A percentile compares a stretch with the other conserved stretches of the same genome.
Evolutionary conservation across 2,113 vertebrate species (phyloP).

Genomic region (Petaurus breviceps): DNA sequence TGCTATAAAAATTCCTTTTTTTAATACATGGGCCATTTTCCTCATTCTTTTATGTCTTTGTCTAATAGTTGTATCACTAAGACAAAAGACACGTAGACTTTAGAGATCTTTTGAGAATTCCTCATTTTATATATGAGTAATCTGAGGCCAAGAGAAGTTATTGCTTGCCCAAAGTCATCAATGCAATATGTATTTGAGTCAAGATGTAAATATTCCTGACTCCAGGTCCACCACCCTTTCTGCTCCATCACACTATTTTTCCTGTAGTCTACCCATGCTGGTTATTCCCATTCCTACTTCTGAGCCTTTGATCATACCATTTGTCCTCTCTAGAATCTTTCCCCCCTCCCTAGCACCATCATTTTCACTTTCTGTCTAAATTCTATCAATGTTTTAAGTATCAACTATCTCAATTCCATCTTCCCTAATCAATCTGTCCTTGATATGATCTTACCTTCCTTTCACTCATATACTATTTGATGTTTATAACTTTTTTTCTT

Average conservation of each 20-base stretch:
- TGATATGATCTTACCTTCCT: neutral
- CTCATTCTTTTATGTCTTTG: neutral
- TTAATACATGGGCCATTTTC: neutral
- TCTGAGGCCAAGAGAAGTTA: neutral
- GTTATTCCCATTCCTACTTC: neutral
- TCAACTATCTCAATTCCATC: neutral
- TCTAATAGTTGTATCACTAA: neutral
- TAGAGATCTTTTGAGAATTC: neutral
- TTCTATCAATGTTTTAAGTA: neutral
- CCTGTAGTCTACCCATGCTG: neutral
- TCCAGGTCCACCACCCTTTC: neutral
- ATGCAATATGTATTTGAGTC: neutral
- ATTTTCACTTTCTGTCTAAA: neutral
- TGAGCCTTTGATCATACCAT: neutral
- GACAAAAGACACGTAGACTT: neutral
- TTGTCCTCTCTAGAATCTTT: neutral
- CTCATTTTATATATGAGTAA: neutral
- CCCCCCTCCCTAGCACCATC: neutral
- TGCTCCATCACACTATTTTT: accelerated
- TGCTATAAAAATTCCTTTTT: neutral
- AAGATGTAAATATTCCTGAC: neutral
- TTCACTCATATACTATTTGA: neutral
- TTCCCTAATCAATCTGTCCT: neutral
- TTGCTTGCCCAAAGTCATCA: neutral
- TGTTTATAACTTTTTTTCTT: neutral